Percentiles rank a stretch among this genome's conserved stretches.
phyloP scores from a whole-genome alignment of 2,113 vertebrate genomes.

The Chlorodrepanis virens region DNA sequence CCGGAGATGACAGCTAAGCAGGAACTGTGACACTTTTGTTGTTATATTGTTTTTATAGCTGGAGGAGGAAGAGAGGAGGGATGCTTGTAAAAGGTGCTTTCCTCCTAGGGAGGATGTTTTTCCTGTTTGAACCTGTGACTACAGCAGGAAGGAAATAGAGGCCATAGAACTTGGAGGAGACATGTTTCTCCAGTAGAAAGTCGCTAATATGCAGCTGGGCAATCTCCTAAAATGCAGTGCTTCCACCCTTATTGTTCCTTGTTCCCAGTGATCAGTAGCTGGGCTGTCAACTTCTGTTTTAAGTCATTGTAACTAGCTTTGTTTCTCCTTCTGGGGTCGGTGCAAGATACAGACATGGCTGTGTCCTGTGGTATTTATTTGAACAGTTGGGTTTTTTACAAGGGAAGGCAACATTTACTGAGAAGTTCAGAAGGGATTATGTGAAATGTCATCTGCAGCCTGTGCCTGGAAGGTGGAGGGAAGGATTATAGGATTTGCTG shows the following conservation, averaged over 20 bases:
- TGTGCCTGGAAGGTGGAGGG: background rate
- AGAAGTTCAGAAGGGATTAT: background rate
- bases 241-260: background rate
- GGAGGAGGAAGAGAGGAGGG: constrained; percentile 4
- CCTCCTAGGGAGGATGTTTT: background rate
- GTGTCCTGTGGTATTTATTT: background rate
- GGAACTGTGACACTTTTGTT: background rate
- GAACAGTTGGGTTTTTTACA: background rate
- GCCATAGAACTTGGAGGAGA: background rate
- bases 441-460: background rate
- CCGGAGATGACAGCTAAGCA: background rate
- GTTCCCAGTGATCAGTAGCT: background rate
- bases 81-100: background rate
- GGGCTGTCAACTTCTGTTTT: background rate
- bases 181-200: background rate
- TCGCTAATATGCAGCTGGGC: background rate
- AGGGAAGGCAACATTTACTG: background rate
- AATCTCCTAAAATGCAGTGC: background rate
- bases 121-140: background rate
- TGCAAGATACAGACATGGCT: background rate
- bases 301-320: background rate
- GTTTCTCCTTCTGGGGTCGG: fast-evolving
- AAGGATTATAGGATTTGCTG: background rate
- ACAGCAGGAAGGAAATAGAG: background rate
- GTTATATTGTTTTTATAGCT: background rate